Conservation (phyloP, 2,797 vertebrate genomes). For the Pempheris klunzingeri region DNA sequence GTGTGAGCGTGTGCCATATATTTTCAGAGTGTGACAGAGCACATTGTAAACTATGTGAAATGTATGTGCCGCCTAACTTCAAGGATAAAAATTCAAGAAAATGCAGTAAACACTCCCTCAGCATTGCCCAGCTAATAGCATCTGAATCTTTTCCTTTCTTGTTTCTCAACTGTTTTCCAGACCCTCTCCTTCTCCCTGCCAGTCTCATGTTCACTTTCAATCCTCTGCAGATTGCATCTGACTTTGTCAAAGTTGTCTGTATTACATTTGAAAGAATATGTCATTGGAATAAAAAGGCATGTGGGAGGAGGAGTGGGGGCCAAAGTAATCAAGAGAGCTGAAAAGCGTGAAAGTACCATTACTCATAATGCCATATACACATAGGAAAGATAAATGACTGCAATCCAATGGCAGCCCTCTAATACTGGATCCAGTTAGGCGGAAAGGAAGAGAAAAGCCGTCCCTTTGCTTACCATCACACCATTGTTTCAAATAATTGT, state of each 20-base stretch:
- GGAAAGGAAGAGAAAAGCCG: constrained; percentile 66
- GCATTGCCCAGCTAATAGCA: constrained; percentile 22
- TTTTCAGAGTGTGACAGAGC: constrained; percentile 36
- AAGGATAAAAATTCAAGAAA: constrained; percentile 16
- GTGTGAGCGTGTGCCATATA: neutral
- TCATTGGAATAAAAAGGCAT: constrained; percentile 76
- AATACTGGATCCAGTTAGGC: constrained; percentile 76
- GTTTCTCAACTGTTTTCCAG: constrained; percentile 34
- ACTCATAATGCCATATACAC: constrained; percentile 84
- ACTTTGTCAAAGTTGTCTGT: constrained; percentile 80
- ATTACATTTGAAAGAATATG: constrained; percentile 77
- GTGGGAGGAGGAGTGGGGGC: constrained; percentile 70
- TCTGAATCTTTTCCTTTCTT: constrained; percentile 24
- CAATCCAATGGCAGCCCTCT: constrained; percentile 77
- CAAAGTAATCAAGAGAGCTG: constrained; percentile 84
- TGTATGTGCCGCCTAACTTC: constrained; percentile 14
- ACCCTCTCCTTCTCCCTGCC: constrained; percentile 30
- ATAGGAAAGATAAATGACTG: constrained; percentile 83
- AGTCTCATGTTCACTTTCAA: constrained; percentile 34
- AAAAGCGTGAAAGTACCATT: constrained; percentile 86
- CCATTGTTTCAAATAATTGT: constrained; percentile 65
- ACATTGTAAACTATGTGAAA: constrained; percentile 16
- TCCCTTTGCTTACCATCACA: constrained; percentile 51
- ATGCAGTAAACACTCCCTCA: neutral
- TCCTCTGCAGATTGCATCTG: constrained; percentile 58